Percentiles rank a stretch among this genome's conserved stretches.
phyloP scores from a whole-genome alignment of 2,888 invertebrate genomes.

The Cyclophora punctaria region DNA sequence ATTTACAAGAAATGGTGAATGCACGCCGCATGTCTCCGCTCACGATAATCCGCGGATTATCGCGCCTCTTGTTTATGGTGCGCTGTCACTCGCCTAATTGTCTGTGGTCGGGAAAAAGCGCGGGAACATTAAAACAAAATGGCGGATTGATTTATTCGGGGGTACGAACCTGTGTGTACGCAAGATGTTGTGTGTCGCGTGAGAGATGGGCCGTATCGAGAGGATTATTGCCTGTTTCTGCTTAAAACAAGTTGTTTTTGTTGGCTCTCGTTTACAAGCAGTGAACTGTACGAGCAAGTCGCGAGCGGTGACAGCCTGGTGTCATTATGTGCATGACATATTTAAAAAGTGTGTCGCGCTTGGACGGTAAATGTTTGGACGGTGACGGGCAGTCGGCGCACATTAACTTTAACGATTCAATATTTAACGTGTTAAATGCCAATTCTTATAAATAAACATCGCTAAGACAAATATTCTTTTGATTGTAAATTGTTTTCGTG shows the following conservation, averaged over 20 bases:
- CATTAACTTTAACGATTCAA: conserved; percentile 33
- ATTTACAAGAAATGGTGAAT: conserved; percentile 61
- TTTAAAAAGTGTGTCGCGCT: conserved; percentile 11
- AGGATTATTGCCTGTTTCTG: conserved; percentile 39
- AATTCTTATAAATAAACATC: conserved; percentile 32
- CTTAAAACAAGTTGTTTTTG: conserved; percentile 48
- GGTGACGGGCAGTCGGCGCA: conserved; percentile 18
- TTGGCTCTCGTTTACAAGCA: conserved; percentile 37
- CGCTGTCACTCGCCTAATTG: conserved; percentile 55
- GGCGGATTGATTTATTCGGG: conserved; percentile 56
- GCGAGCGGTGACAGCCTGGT: neutral
- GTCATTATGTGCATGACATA: conserved; percentile 3
- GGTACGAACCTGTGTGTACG: conserved; percentile 50
- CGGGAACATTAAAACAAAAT: conserved; percentile 55
- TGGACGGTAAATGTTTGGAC: conserved; percentile 36
- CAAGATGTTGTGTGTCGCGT: conserved; percentile 69
- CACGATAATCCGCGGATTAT: conserved; percentile 64
- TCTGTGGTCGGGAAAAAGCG: conserved; percentile 58
- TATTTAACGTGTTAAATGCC: conserved; percentile 33
- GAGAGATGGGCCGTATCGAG: conserved; percentile 47
- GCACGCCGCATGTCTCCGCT: conserved; percentile 59
- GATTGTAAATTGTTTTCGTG: conserved; percentile 19
- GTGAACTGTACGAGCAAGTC: conserved; percentile 16
- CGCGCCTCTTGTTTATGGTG: conserved; percentile 60
- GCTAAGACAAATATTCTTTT: conserved; percentile 30